Evolutionary conservation across 2,888 invertebrate genomes (phyloP), one percentile per base, ranked within the genome.

Genomic region (Podabrus alpinus): DNA sequence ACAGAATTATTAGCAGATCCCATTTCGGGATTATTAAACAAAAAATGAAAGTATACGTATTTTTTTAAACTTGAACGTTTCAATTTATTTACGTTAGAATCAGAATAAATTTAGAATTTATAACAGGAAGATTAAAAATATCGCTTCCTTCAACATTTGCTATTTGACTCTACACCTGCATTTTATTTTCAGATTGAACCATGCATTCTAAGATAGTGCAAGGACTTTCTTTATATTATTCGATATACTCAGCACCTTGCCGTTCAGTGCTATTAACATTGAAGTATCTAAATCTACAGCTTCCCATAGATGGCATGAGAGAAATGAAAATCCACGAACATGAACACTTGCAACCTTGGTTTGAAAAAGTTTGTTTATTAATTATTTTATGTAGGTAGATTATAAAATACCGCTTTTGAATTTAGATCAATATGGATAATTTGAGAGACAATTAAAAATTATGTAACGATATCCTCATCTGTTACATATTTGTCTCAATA

Each of bases 311-410:
- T 21, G 73, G 73, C 15, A 66, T 76, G 73, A 62, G 66, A 15
- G 66, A 68, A 19, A 67, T 76, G 13, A 19, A 71, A 29, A 68
- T 73, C 15, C 70, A 68, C n/a, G 59, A 76, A 25, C 59, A 45
- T 9, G 76, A 76, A 24, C 73, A 76, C 11, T 45, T 71, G 16
- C 68, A 76, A 11, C 68, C 71, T 13, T 76, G 76, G 76, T 76
- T 73, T 71, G 73, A 68, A 69, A 66, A 76, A 15, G 75, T 76
- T 45, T 66, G 72, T 76, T 45, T 45, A 45, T 45, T 29, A 29
- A 0, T 5, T 13, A 5, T 13, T 29, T 29, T 45, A n/a, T n/a
- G n/a, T n/a, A n/a, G n/a, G n/a, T 29, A 29, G 29, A 29, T 4
- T 29, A 29, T 25, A 25, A 10, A 25, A 25, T 25, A 29, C 25